These are phyloP conservation scores for Heloderma charlesbogerti DNA, from an alignment of 2,113 vertebrate genomes.

Conservation along the genomic window DNA sequence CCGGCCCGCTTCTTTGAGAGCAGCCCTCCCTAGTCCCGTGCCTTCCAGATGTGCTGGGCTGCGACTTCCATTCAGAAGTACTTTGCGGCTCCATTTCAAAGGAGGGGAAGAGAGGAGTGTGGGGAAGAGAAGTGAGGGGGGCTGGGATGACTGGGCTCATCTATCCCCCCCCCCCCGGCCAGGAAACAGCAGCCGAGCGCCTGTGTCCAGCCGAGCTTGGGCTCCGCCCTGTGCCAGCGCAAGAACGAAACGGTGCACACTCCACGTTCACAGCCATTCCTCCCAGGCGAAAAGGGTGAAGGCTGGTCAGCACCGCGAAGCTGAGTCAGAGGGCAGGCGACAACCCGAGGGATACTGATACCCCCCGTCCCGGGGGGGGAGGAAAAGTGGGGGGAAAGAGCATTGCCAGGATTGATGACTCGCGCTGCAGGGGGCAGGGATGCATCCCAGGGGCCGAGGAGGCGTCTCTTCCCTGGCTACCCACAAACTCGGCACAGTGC, in stretches of 20 bases:
- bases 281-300: background rate
- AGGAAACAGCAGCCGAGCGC: background rate
- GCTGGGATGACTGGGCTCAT: background rate
- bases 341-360: no score
- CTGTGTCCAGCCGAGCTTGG: background rate
- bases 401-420: background rate
- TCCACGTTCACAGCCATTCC: background rate
- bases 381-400: background rate
- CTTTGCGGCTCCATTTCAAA: background rate
- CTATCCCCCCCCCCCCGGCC: no score
- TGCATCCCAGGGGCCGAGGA: no score
- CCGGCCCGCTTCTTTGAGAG: no score
- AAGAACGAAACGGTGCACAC: background rate
- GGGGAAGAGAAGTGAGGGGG: background rate
- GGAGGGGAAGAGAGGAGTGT: no score
- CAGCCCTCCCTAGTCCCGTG: no score
- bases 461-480: background rate
- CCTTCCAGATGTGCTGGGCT: no score
- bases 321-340: background rate
- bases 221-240: slow-evolving; percentile 1
- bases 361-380: no score
- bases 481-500: background rate
- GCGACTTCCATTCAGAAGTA: background rate
- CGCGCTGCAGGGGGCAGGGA: no score
- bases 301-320: background rate